Percentiles rank a stretch among this genome's conserved stretches.
Conservation (phyloP, 2,888 invertebrate species). For the Cyclophora punctaria region DNA sequence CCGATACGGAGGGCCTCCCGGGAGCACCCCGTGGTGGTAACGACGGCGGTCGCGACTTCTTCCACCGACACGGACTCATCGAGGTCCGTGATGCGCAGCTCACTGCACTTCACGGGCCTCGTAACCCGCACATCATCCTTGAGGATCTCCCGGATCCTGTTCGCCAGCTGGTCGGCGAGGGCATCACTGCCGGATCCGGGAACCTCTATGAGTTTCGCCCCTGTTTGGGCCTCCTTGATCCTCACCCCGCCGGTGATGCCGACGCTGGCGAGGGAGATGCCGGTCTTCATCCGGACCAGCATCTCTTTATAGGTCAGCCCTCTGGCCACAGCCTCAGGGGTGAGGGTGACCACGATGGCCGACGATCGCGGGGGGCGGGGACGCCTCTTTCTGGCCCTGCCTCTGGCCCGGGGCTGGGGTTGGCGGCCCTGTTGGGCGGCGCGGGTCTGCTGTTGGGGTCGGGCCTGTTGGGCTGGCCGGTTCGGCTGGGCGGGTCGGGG, state of each 20-base stretch:
- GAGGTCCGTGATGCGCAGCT: conserved; percentile 7
- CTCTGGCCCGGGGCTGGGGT: too few relatives aligned
- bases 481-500: too few relatives aligned
- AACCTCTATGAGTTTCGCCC: conserved; percentile 9
- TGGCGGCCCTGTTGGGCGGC: too few relatives aligned
- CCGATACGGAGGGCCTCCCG: conserved; percentile 1
- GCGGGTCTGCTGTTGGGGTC: too few relatives aligned
- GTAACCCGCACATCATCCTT: conserved; percentile 1
- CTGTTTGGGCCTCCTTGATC: conserved; percentile 17
- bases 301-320: background rate
- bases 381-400: too few relatives aligned
- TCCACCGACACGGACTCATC: conserved; percentile 12
- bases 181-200: too few relatives aligned
- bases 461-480: too few relatives aligned
- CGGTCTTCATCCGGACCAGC: background rate
- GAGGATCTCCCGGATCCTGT: too few relatives aligned
- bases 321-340: conserved; percentile 1
- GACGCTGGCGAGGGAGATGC: background rate
- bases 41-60: conserved; percentile 6
- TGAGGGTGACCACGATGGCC: too few relatives aligned
- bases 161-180: too few relatives aligned
- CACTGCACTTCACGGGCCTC: conserved; percentile 3
- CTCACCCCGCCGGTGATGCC: background rate
- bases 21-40: conserved; percentile 2
- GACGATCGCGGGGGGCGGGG: conserved; percentile 9